Percentiles rank a stretch among this genome's conserved stretches.
Evolutionary conservation across 1,140 invertebrate species (phyloP).

Genomic region (Artemia franciscana): DNA sequence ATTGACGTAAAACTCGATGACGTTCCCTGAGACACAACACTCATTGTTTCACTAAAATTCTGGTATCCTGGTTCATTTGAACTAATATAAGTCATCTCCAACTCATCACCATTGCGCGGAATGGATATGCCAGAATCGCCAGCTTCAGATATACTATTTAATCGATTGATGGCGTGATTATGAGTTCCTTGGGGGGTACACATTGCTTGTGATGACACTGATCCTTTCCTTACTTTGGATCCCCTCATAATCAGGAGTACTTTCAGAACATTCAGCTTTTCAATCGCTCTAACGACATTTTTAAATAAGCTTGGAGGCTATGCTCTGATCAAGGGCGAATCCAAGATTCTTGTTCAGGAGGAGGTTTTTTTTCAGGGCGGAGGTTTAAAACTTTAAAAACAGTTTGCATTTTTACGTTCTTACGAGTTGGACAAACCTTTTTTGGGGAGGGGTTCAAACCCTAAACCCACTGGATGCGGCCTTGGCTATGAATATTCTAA

Average conservation of each 20-base stretch:
- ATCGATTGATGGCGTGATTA: background rate
- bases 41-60: background rate
- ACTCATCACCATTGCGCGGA: background rate
- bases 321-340: background rate
- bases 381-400: too few species aligned
- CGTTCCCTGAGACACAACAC: background rate
- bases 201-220: background rate
- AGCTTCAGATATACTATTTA: background rate
- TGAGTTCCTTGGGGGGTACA: background rate
- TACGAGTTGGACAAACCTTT: too few species aligned
- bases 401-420: too few species aligned
- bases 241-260: too few species aligned
- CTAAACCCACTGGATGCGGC: background rate
- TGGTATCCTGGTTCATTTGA: background rate
- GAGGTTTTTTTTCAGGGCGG: too few species aligned
- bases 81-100: background rate
- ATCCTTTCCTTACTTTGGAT: background rate
- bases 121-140: background rate
- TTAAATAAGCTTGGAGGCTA: too few species aligned
- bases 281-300: too few species aligned
- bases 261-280: too few species aligned
- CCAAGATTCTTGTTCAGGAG: background rate
- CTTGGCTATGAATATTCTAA: background rate
- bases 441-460: background rate
- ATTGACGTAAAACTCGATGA: background rate